Percentiles rank a stretch among this genome's conserved stretches.
phyloP scores from a whole-genome alignment of 2,797 vertebrate species.

The Parauchenoglanis ngamensis region DNA sequence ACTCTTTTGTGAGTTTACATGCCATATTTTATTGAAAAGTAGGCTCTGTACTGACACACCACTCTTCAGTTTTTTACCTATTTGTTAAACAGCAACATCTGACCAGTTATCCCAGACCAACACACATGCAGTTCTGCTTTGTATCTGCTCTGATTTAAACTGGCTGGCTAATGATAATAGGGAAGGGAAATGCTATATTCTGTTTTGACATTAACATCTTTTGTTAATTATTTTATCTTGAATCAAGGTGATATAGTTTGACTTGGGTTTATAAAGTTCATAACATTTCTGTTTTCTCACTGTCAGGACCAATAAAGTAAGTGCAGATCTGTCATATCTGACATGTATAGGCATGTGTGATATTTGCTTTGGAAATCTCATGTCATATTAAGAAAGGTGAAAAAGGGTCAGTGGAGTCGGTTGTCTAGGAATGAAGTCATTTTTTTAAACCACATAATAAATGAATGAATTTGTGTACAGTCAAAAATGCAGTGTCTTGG shows the following conservation, averaged over 20 bases:
- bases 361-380: background rate
- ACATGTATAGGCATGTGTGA: background rate
- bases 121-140: background rate
- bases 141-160: background rate
- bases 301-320: background rate
- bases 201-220: background rate
- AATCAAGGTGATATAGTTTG: background rate
- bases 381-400: background rate
- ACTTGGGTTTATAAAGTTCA: background rate
- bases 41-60: background rate
- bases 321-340: background rate
- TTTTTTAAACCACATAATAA: background rate
- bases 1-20: background rate
- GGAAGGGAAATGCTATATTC: background rate
- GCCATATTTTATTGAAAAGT: too few relatives aligned
- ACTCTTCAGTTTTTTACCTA: background rate
- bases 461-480: background rate
- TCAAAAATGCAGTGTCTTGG: constrained; percentile 2
- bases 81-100: background rate
- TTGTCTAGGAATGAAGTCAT: background rate
- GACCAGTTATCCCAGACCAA: background rate
- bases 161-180: background rate
- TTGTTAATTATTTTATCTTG: background rate
- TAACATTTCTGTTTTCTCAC: background rate
- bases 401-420: background rate